These are phyloP conservation scores for Heliconius nattereri DNA, from an alignment of 1,140 invertebrate genomes.

Conservation along the genomic window DNA sequence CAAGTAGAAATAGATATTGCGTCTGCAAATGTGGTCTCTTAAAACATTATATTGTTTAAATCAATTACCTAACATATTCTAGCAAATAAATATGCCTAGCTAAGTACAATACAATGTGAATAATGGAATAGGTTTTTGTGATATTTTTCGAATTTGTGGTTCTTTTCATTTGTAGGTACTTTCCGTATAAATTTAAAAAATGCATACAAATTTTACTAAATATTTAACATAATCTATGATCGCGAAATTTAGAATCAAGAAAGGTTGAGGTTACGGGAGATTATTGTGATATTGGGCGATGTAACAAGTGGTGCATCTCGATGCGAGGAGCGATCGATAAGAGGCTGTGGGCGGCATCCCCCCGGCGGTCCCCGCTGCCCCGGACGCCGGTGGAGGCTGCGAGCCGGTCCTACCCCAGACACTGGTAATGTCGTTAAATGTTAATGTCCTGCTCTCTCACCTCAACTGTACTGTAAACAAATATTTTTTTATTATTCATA, in stretches of 20 bases:
- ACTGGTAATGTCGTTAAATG: slow-evolving; percentile 37
- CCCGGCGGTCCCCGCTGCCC: slow-evolving; percentile 32
- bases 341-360: slow-evolving; percentile 47
- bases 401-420: slow-evolving; percentile 27
- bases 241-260: not conserved
- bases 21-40: not conserved
- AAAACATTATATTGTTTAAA: not conserved
- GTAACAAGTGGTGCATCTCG: slow-evolving; percentile 73
- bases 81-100: not conserved
- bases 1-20: not conserved
- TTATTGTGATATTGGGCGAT: slow-evolving; percentile 43
- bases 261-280: not conserved
- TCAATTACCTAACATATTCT: not conserved
- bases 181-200: not conserved
- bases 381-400: slow-evolving; percentile 12
- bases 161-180: not conserved
- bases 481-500: not conserved
- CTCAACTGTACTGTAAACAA: slow-evolving; percentile 18
- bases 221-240: not conserved
- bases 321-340: slow-evolving; percentile 62
- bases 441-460: slow-evolving; percentile 33
- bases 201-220: not conserved
- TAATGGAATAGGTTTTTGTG: not conserved
- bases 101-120: not conserved
- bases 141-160: not conserved